phyloP scores from a whole-genome alignment of 2,113 vertebrate species.

The Cisticola juncidis region DNA sequence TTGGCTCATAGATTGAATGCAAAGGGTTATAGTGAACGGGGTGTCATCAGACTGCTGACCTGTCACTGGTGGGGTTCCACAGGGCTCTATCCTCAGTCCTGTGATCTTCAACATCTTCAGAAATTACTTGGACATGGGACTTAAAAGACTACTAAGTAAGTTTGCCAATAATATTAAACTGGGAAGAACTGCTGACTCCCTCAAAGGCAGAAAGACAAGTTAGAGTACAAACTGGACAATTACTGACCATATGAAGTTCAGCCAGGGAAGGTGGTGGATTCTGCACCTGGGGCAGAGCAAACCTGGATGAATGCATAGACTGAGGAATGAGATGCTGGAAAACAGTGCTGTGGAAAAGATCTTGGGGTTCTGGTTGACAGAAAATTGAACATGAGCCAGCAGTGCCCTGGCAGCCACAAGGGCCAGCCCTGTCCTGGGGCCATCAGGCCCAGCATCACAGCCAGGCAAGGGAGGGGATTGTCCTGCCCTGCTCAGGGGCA shows the following conservation, averaged over 20 bases:
- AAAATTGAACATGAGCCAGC: background rate
- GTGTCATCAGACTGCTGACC: background rate
- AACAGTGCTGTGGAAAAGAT: background rate
- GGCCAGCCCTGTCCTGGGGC: accelerated
- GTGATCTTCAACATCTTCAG: background rate
- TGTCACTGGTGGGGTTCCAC: background rate
- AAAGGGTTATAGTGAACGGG: background rate
- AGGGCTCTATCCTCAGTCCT: background rate
- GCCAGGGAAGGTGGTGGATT: accelerated
- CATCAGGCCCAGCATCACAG: background rate
- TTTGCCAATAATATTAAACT: background rate
- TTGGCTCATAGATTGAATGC: background rate
- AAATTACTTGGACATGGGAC: background rate
- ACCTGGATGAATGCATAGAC: too few species aligned
- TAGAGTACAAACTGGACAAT: background rate
- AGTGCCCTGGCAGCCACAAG: background rate
- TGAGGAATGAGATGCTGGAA: background rate
- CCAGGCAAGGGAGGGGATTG: accelerated
- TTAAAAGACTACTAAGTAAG: background rate
- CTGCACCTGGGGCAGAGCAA: background rate
- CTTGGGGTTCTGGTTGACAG: background rate
- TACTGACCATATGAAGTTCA: background rate
- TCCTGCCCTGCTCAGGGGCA: accelerated
- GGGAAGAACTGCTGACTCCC: background rate
- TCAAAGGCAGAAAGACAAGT: background rate